Evolutionary conservation across 2,888 invertebrate species (phyloP), one percentile per base, ranked within the genome.

Genomic region (Acrobasis repandana): DNA sequence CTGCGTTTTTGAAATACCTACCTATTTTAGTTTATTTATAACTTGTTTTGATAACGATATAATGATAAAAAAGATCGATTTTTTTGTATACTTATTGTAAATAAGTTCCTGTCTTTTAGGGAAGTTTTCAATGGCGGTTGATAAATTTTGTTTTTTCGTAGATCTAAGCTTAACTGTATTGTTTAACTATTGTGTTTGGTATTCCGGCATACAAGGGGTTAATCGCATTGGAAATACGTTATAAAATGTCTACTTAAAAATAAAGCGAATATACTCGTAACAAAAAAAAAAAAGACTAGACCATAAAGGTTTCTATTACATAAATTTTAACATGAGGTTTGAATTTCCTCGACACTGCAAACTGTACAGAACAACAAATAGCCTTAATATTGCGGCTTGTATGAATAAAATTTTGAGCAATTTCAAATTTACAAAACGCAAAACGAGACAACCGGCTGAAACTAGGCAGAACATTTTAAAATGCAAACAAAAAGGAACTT

Each of bases 401-500:
- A 47, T 49, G 34, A 49, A 50, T 38, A 34, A 58, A 58, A 43
- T 43, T 38, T 43, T 43, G 43, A 4, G 43, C 43, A 43, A 43
- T 43, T 2, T 43, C 1, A 43, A 43, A 50, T 49, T 34, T 58
- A 36, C 36, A 49, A 57, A 43, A 49, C 34, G n/a, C 34, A 48
- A 49, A 49, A 33, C 48, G 28, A 34, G 16, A 49, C 33, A 33
- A 28, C 28, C n/a, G 33, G 14, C 57, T 20, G 34, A 36, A 58
- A 58, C 49, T 34, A 49, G 49, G 49, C 48, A 38, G 38, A 46
- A 34, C 16, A 18, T 48, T 33, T 58, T 58, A 49, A 58, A 56
- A 38, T 18, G 38, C 58, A 20, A 50, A 58, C 36, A 58, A 54
- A 59, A 52, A 52, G 34, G 54, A 52, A 52, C 28, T 15, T 43